A percentile compares a stretch with the other conserved stretches of the same genome.
Conservation (phyloP, 2,113 vertebrate species). For the Verasper variegatus region DNA sequence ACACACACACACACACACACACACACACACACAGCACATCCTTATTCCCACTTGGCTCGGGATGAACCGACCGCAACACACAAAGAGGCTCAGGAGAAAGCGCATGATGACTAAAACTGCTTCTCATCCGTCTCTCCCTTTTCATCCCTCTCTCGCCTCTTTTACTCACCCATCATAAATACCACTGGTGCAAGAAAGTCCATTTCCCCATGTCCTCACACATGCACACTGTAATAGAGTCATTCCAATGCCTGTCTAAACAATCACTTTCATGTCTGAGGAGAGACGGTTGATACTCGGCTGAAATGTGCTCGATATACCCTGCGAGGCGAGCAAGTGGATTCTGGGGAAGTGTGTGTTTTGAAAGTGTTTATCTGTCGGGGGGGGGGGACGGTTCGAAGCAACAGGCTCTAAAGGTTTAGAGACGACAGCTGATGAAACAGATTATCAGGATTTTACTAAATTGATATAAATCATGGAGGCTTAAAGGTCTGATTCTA, state of each 20-base stretch:
- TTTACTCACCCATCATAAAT: constrained; percentile 63
- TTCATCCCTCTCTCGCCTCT: constrained; percentile 47
- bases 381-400: neutral
- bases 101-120: constrained; percentile 78
- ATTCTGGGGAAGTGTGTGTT: constrained; percentile 15
- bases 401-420: constrained; percentile 5
- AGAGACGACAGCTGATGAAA: neutral
- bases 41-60: constrained; percentile 67
- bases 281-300: constrained; percentile 30
- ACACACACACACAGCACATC: constrained; percentile 23
- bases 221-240: constrained; percentile 52
- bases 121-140: constrained; percentile 62
- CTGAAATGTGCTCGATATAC: constrained; percentile 30
- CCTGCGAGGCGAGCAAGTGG: constrained; percentile 2
- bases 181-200: constrained; percentile 63
- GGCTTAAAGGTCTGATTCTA: neutral
- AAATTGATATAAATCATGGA: neutral
- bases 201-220: constrained; percentile 64
- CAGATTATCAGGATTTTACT: neutral
- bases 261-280: constrained; percentile 34
- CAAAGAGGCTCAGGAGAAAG: constrained; percentile 76
- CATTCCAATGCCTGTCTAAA: constrained; percentile 57
- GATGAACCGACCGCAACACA: constrained; percentile 74
- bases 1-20: constrained; percentile 12
- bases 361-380: constrained; percentile 31